Percentiles rank a stretch among this genome's conserved stretches.
Evolutionary conservation across 1,140 invertebrate genomes (phyloP).

Genomic region (Bombus superbus): DNA sequence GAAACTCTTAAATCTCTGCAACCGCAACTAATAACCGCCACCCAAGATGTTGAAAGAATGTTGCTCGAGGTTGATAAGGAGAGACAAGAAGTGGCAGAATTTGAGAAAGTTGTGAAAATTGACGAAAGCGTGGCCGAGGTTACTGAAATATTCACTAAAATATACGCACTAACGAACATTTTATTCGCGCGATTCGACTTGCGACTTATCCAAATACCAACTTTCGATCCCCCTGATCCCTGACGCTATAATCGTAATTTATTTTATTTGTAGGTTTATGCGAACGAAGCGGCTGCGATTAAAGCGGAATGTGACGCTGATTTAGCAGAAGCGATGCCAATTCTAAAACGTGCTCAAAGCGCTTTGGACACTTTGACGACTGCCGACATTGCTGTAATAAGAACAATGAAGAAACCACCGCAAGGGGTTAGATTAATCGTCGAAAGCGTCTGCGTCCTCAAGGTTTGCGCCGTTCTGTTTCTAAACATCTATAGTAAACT

Average conservation of each 20-base stretch:
- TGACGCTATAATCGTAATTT: background rate
- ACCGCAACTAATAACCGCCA: conserved; percentile 93
- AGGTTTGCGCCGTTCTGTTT: conserved; percentile 83
- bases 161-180: too few species aligned
- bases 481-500: too few species aligned
- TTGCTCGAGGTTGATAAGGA: conserved; percentile 92
- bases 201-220: too few species aligned
- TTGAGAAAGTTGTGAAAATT: conserved; percentile 86
- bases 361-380: conserved; percentile 96
- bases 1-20: conserved; percentile 92
- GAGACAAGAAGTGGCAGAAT: conserved; percentile 92
- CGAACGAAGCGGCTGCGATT: conserved; percentile 91
- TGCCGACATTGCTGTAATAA: conserved; percentile 96
- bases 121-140: conserved; percentile 86
- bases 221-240: too few species aligned
- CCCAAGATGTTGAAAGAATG: conserved; percentile 92
- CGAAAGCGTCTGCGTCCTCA: conserved; percentile 97
- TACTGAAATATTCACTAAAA: background rate
- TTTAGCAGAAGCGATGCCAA: conserved; percentile 96
- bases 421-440: conserved; percentile 96
- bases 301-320: conserved; percentile 98
- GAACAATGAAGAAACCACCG: conserved; percentile 99
- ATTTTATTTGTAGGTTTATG: conserved; percentile 66
- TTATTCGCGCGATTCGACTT: background rate
- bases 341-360: conserved; percentile 93